Evolutionary conservation across 2,888 invertebrate genomes (phyloP).

Genomic region (Plagiodera versicolora): DNA sequence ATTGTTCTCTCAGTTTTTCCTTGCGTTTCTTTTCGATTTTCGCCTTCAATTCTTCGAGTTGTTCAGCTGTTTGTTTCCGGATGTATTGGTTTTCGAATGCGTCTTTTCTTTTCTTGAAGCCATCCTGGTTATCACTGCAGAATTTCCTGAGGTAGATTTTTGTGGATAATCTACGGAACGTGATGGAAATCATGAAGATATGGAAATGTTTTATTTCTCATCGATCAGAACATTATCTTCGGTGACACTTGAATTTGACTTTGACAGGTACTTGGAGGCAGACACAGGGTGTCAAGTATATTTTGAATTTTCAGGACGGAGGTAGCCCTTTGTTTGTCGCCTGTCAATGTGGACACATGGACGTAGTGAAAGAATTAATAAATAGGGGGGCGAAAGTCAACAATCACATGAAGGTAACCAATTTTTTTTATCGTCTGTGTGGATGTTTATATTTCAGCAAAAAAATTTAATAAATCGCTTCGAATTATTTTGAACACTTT

Average conservation of each 20-base stretch:
- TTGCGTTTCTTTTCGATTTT: constrained; percentile 21
- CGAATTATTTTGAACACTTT: no score
- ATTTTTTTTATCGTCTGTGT: neutral
- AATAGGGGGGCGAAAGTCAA: constrained; percentile 80
- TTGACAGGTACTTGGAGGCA: neutral
- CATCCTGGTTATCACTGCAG: constrained; percentile 15
- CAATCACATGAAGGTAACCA: constrained; percentile 76
- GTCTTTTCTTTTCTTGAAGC: constrained; percentile 32
- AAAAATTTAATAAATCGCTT: no score
- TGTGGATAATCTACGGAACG: neutral
- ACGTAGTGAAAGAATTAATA: constrained; percentile 83
- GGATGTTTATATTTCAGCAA: no score
- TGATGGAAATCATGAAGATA: neutral
- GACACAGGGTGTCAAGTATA: neutral
- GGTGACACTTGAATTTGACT: neutral
- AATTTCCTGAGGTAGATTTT: neutral
- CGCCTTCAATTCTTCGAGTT: constrained; percentile 26
- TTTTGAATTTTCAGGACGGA: constrained; percentile 72
- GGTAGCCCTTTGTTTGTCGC: constrained; percentile 92
- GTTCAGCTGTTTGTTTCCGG: constrained; percentile 25
- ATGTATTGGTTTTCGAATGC: constrained; percentile 34
- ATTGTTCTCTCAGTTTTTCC: constrained; percentile 7
- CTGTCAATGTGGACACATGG: constrained; percentile 87
- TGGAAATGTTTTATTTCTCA: neutral
- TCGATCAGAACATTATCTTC: neutral